Evolutionary conservation across 2,888 invertebrate genomes (phyloP).

Genomic region (Cephalotes varians): DNA sequence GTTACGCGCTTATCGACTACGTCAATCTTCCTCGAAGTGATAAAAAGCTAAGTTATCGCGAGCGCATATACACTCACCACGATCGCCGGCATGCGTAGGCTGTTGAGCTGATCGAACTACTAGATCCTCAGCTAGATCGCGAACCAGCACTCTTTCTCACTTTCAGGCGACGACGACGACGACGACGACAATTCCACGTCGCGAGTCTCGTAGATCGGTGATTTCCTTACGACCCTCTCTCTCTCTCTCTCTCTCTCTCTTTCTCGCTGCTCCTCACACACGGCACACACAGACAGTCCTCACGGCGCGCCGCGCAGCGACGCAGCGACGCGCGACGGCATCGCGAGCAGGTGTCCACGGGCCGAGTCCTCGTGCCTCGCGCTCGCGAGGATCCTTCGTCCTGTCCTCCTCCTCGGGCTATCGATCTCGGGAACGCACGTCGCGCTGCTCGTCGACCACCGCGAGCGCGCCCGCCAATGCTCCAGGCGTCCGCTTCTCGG

Average conservation of each 20-base stretch:
- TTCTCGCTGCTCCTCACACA: constrained; percentile 21
- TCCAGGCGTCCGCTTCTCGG: constrained; percentile 39
- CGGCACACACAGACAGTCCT: constrained; percentile 19
- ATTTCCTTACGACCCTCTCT: background rate
- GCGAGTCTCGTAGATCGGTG: constrained; percentile 27
- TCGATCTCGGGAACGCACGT: constrained; percentile 48
- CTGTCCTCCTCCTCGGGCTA: constrained; percentile 44
- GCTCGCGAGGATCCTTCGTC: constrained; percentile 50
- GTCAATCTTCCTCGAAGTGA: constrained; percentile 53
- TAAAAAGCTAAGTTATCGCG: constrained; percentile 39
- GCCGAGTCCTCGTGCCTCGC: constrained; percentile 50
- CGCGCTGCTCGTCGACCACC: constrained; percentile 41
- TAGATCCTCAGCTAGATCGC: constrained; percentile 56
- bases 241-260: background rate
- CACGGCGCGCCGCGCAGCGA: constrained; percentile 53
- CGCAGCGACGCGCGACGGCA: constrained; percentile 49
- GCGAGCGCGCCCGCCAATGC: constrained; percentile 42
- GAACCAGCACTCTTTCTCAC: constrained; percentile 26
- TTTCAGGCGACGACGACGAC: constrained; percentile 22
- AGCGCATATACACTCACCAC: constrained; percentile 76
- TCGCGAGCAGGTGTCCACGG: constrained; percentile 55
- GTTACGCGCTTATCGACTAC: constrained; percentile 40
- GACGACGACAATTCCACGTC: constrained; percentile 31
- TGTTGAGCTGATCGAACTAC: constrained; percentile 63
- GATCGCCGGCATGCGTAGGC: constrained; percentile 81